These are phyloP conservation scores for Dascillus cervinus DNA, from an alignment of 2,888 invertebrate species.

Conservation along the genomic window DNA sequence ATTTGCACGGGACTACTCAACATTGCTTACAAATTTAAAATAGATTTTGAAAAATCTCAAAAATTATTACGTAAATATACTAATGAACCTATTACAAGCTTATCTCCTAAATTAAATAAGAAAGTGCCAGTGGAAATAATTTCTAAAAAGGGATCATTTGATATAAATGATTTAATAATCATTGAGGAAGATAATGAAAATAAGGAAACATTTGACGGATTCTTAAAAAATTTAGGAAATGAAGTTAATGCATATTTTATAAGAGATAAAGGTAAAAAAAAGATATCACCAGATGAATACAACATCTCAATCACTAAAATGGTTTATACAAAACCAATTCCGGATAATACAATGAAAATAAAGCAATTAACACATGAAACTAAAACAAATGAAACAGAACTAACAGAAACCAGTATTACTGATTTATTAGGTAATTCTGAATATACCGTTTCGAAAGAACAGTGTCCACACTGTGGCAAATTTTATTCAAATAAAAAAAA, in stretches of 20 bases:
- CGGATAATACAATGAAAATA: background rate
- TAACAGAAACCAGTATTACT: background rate
- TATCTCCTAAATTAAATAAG: background rate
- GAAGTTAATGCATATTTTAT: slow-evolving; percentile 25
- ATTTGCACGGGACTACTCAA: slow-evolving; percentile 15
- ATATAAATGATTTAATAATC: slow-evolving; percentile 24
- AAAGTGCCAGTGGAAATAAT: slow-evolving; percentile 24
- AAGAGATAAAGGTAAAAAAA: slow-evolving; percentile 3
- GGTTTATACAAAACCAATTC: background rate
- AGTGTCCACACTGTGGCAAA: background rate
- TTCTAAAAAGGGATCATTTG: slow-evolving; percentile 21
- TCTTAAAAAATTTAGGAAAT: slow-evolving; percentile 26
- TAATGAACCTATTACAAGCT: slow-evolving; percentile 3
- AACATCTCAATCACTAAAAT: background rate
- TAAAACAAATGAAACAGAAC: background rate
- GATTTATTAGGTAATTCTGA: background rate
- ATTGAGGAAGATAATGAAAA: slow-evolving; percentile 21
- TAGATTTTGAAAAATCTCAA: slow-evolving; percentile 16
- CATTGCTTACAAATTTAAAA: slow-evolving; percentile 13
- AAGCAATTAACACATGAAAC: background rate
- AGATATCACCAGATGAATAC: background rate
- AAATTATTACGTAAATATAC: slow-evolving; percentile 11
- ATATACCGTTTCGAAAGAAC: too few relatives aligned
- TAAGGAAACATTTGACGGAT: slow-evolving; percentile 18
- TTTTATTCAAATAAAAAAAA: background rate